A percentile compares a stretch with the other conserved stretches of the same genome.
Conservation (phyloP, 2,797 vertebrate genomes). For the Psittacula echo region DNA sequence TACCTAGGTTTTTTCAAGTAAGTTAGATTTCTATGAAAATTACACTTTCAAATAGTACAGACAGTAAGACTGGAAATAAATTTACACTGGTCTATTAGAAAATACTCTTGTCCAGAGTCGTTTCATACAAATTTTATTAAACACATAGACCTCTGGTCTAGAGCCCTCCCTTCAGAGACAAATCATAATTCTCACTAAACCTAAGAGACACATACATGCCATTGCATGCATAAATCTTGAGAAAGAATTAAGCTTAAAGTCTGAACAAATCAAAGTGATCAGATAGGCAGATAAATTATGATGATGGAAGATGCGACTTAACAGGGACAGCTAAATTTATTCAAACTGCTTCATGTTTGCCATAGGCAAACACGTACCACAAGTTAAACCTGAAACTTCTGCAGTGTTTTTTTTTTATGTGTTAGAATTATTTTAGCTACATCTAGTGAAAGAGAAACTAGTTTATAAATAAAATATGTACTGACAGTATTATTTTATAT, state of each 20-base stretch:
- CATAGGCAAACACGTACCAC: neutral
- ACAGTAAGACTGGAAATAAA: neutral
- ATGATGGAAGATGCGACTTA: neutral
- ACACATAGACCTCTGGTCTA: neutral
- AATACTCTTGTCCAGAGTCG: neutral
- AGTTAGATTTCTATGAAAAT: neutral
- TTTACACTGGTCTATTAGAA: neutral
- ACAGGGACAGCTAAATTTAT: neutral
- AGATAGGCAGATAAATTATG: neutral
- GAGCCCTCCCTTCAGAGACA: neutral
- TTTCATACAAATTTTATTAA: neutral
- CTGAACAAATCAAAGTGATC: neutral
- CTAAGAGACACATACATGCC: neutral
- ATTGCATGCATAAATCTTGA: neutral
- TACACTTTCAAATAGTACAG: neutral
- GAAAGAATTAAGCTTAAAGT: neutral
- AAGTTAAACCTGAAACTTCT: neutral
- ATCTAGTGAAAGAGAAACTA: neutral
- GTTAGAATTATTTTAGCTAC: neutral
- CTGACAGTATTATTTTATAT: neutral
- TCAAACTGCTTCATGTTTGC: neutral
- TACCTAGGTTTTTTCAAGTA: neutral
- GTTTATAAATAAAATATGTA: neutral
- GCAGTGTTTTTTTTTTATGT: neutral
- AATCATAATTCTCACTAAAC: neutral